Evolutionary conservation across 2,888 invertebrate genomes (phyloP), one percentile per base, ranked within the genome.

Genomic region (Pemphredon lugubris): DNA sequence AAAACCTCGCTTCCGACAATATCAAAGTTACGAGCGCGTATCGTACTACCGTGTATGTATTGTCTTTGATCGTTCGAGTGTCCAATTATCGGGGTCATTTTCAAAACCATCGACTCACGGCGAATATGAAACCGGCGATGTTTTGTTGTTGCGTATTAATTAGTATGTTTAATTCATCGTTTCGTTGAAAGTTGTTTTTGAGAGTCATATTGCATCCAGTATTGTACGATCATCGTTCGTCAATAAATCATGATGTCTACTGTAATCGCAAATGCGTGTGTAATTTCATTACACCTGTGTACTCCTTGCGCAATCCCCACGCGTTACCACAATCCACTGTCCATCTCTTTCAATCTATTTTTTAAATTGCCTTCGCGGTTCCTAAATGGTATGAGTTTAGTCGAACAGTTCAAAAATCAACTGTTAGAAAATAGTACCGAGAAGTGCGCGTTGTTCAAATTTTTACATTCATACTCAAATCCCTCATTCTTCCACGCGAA

Each of bases 211-310:
- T 70, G 61, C 64, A 73, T 61, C 59, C 45, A 75, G 51, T 72
- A 67, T 40, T 63, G 67, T 75, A 75, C 61, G 55, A 75, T 61
- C 65, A 65, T 73, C 73, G 64, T 40, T 75, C 69, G 67, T 72
- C 60, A 80, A 81, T 63, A 80, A 81, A 80, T 71, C 64, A 57
- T 76, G 65, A 63, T 76, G 7, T 67, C 53, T 78, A 72, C n/a
- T n/a, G n/a, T 66, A 69, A 77, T 44, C 65, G 47, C 32, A 59
- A 21, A 60, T 2, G 6, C 1, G 20, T 60, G 18, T 42, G 11
- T 23, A 2, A 16, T 71, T 57, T 14, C 40, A 30, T 2, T 20
- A 5, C 14, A n/a, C 30, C 40, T 48, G 11, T 9, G 4, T 23
- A 0, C 7, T 20, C 32, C 34, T 3, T 14, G 30, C 14, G 11